Conservation (phyloP, 2,113 vertebrate species). For the Chaetops frenatus region DNA sequence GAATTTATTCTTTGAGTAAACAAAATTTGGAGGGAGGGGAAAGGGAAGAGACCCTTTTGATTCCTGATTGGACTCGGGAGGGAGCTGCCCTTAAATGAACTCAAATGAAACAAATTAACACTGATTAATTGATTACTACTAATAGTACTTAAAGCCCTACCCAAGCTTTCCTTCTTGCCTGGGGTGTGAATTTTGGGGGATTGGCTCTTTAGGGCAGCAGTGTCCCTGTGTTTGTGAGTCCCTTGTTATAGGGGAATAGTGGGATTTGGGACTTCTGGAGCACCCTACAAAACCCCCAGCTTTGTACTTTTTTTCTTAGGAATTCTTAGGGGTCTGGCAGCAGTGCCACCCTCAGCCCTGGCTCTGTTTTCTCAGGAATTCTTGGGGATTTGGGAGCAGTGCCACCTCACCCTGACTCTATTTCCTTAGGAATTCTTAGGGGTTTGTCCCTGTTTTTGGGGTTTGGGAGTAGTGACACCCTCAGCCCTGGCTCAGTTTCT, state of each 20-base stretch:
- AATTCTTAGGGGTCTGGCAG: fast-evolving
- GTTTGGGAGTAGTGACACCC: too few relatives aligned
- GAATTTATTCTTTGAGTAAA: neutral
- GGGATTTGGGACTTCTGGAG: neutral
- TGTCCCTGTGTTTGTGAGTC: fast-evolving
- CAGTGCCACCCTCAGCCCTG: fast-evolving
- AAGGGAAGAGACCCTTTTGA: neutral
- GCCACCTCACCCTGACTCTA: neutral
- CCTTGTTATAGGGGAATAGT: fast-evolving
- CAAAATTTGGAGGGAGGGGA: neutral
- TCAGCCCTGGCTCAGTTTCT: too few relatives aligned
- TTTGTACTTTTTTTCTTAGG: fast-evolving
- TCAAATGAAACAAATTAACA: neutral
- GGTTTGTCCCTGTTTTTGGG: too few relatives aligned
- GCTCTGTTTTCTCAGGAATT: too few relatives aligned
- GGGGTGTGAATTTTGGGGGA: fast-evolving
- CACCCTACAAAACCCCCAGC: fast-evolving
- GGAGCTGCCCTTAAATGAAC: neutral
- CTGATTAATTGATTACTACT: neutral
- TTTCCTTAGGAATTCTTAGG: too few relatives aligned
- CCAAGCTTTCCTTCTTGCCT: fast-evolving
- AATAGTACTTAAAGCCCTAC: neutral
- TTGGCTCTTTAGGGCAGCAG: neutral
- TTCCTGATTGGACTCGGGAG: neutral
- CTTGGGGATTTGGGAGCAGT: neutral